Percentiles rank a stretch among this genome's conserved stretches.
phyloP scores from a whole-genome alignment of 1,140 invertebrate genomes.

The Parapsyche elsis region DNA sequence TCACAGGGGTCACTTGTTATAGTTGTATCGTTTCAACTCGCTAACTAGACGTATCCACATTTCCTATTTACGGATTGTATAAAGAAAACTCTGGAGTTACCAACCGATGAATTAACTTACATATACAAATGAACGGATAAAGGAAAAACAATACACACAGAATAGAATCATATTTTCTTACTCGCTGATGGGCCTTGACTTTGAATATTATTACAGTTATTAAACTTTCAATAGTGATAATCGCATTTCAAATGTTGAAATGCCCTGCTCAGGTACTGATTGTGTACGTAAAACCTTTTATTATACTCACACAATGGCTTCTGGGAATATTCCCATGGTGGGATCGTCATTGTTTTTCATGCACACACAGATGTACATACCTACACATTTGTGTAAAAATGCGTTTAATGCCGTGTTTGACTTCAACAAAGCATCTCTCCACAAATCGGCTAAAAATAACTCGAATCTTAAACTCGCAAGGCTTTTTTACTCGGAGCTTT shows the following conservation, averaged over 20 bases:
- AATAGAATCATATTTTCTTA: no score
- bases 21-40: background rate
- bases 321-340: conserved; percentile 39
- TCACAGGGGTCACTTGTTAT: background rate
- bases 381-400: background rate
- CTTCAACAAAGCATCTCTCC: conserved; percentile 11
- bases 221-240: background rate
- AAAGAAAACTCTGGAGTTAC: no score
- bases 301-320: conserved; percentile 27
- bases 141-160: no score
- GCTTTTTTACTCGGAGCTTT: no score
- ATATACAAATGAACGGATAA: no score
- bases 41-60: background rate
- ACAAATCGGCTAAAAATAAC: conserved; percentile 1
- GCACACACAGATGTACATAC: background rate
- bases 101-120: no score
- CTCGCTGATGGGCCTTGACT: no score
- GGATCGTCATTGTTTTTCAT: conserved; percentile 16
- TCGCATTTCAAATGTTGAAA: conserved; percentile 18
- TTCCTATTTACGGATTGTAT: no score
- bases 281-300: conserved; percentile 15
- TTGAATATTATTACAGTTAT: no score
- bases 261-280: background rate
- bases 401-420: background rate
- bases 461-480: no score